Conservation (phyloP, 2,888 invertebrate species). For the Harmothoe impar region DNA sequence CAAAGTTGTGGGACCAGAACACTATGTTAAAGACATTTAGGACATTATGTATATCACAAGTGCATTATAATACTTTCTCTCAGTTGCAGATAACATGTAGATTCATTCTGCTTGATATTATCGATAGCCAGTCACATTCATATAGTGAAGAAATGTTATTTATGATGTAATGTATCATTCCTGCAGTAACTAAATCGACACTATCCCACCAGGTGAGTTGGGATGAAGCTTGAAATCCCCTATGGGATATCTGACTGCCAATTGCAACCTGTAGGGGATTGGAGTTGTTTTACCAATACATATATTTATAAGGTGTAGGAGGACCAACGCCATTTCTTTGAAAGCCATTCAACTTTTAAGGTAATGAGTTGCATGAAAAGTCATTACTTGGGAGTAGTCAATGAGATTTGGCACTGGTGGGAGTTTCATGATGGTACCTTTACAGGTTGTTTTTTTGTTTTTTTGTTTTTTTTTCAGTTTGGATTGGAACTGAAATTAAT, state of each 20-base stretch:
- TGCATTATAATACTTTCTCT: no score
- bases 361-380: not conserved
- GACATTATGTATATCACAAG: no score
- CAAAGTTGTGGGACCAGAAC: no score
- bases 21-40: no score
- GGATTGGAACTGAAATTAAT: not conserved
- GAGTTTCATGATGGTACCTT: not conserved
- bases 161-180: no score
- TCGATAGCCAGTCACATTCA: no score
- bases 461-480: not conserved
- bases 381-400: constrained; percentile 1
- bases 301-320: not conserved
- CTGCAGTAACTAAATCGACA: no score
- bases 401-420: not conserved
- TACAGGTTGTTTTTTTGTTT: not conserved
- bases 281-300: not conserved
- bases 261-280: not conserved
- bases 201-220: no score
- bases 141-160: no score
- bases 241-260: not conserved
- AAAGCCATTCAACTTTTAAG: constrained; percentile 3
- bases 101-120: no score
- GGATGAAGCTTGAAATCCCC: not conserved
- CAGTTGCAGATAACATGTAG: no score
- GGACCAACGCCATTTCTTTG: not conserved